These are phyloP conservation scores for Pongo pygmaeus DNA, from an alignment of 2,113 vertebrate species.

Conservation along the genomic window DNA sequence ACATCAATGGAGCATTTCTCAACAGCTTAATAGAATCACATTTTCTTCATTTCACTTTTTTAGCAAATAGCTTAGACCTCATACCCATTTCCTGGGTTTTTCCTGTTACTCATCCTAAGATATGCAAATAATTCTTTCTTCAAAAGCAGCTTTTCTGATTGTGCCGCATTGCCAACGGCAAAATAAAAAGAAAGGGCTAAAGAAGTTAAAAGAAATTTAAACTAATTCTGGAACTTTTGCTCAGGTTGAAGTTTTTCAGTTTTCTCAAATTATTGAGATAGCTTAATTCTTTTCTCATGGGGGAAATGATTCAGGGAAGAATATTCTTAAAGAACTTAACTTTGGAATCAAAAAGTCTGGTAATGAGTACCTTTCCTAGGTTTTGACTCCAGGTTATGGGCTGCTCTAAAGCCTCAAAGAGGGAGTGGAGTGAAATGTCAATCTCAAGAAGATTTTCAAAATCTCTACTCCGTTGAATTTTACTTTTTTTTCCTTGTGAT, in stretches of 20 bases:
- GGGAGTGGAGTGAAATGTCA: not conserved
- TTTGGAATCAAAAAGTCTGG: not conserved
- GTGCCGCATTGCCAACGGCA: not conserved
- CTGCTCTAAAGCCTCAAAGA: not conserved
- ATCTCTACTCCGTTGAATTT: not conserved
- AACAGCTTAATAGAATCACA: not conserved
- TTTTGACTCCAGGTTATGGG: rapidly evolving
- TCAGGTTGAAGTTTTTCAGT: constrained; percentile 2
- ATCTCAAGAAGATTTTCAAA: not conserved
- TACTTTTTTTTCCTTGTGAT: not conserved
- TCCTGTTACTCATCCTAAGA: not conserved
- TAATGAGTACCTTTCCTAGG: not conserved
- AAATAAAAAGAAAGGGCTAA: constrained; percentile 6
- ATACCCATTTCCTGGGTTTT: not conserved
- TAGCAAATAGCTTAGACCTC: constrained; percentile 21
- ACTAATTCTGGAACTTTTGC: constrained; percentile 16
- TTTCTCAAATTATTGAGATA: constrained; percentile 6
- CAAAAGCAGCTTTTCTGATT: not conserved
- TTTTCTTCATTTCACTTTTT: not conserved
- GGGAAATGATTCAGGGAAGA: not conserved
- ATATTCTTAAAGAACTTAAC: not conserved
- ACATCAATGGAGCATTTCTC: not conserved
- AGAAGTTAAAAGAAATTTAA: not conserved
- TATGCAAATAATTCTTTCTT: not conserved
- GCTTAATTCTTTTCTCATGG: not conserved